Base-by-base conservation (phyloP, 2,888 invertebrate species). In the Eulithis prunata region DNA sequence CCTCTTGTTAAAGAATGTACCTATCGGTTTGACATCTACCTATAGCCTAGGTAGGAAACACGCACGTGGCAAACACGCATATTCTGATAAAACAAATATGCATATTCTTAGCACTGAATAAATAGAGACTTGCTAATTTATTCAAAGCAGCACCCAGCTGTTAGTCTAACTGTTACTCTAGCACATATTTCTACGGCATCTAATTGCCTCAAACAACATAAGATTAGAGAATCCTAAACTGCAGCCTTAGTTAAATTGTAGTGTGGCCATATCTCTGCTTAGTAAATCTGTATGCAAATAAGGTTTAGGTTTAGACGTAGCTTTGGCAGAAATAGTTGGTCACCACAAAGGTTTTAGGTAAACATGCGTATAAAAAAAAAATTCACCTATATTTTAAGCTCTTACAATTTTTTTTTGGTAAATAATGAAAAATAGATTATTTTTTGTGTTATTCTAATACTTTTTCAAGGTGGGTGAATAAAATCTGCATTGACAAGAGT, bases 231-330 rank as follows among this genome's bases (percentile, higher is more conserved):
- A 63, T 71, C 65, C 71, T 67, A 64, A 65, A 59, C 65, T 61
- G 45, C 57, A 64, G 59, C 21, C 21, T 66, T 66, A 66, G 64
- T 53, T 53, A 51, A 59, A 52, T 62, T 46, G 53, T 64, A 65
- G 62, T 59, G 65, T 65, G 57, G 66, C 70, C 52, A 66, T 71
- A 74, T 71, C 61, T 68, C 58, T 71, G 66, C 66, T 63, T 68
- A 66, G 74, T 70, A 77, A 76, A 79, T 79, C 82, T 82, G 72
- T 75, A 86, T 86, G 83, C 79, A 81, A 86, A 86, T 82, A 64
- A 72, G 74, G 71, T 68, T 71, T 66, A 51, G 70, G 71, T 68
- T 71, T 66, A 51, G 70, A 70, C 64, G 68, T 62, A 65, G 65
- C 32, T 38, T 54, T 49, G 5, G 28, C 0, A 10, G 10, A 21